Percentiles rank a stretch among this genome's conserved stretches.
Conservation (phyloP, 1,140 invertebrate genomes). For the Ectropis grisescens region DNA sequence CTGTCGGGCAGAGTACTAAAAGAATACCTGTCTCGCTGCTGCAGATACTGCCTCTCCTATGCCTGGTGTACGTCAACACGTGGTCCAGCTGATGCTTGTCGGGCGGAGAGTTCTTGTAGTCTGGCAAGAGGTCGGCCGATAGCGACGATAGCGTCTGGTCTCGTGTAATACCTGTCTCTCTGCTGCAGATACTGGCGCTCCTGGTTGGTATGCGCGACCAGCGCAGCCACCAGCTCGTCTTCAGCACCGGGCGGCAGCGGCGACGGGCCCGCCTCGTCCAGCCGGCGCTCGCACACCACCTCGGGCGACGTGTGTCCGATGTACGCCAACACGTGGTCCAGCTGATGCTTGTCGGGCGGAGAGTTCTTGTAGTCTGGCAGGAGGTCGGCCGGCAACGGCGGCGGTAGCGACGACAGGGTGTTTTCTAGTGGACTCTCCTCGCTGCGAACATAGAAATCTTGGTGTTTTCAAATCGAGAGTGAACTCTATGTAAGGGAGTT, state of each 20-base stretch:
- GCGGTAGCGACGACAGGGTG: conserved; percentile 59
- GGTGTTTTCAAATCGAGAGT: too few relatives aligned
- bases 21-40: not conserved
- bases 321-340: conserved; percentile 93
- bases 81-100: too few relatives aligned
- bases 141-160: conserved; percentile 60
- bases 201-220: conserved; percentile 83
- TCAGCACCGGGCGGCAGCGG: conserved; percentile 79
- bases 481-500: too few relatives aligned
- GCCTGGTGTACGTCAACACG: too few relatives aligned
- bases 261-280: conserved; percentile 80
- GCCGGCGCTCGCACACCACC: conserved; percentile 79
- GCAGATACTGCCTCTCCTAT: too few relatives aligned
- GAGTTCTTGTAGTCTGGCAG: conserved; percentile 87
- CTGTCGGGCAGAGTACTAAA: too few relatives aligned
- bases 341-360: conserved; percentile 90
- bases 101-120: too few relatives aligned
- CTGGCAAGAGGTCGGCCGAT: conserved; percentile 80
- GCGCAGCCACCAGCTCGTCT: conserved; percentile 86
- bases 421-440: conserved; percentile 58
- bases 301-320: conserved; percentile 94
- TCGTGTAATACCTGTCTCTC: conserved; percentile 41
- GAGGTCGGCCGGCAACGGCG: conserved; percentile 74
- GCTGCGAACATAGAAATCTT: too few relatives aligned
- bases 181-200: conserved; percentile 78